phyloP scores from a whole-genome alignment of 2,888 invertebrate genomes.

The Tetanocera ferruginea region DNA sequence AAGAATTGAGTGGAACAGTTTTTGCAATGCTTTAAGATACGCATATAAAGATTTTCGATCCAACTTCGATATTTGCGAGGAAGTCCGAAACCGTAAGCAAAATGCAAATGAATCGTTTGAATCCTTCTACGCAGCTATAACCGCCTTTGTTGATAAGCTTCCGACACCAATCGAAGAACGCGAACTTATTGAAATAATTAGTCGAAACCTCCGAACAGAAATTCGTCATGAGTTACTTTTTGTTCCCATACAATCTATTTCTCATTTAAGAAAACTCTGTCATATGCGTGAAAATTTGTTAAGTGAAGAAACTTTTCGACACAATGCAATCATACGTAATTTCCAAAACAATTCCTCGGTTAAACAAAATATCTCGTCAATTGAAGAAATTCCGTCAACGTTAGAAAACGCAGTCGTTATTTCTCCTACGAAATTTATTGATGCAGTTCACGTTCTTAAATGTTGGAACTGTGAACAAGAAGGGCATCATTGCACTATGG shows the following conservation, averaged over 20 bases:
- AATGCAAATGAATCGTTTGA: slow-evolving; percentile 26
- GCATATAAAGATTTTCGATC: slow-evolving; percentile 21
- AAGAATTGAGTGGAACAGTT: slow-evolving; percentile 18
- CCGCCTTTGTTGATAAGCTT: neutral
- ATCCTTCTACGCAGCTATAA: slow-evolving; percentile 17
- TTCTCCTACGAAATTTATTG: neutral
- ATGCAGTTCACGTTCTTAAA: neutral
- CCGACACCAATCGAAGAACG: neutral
- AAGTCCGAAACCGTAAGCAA: slow-evolving; percentile 21
- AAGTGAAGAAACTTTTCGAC: neutral
- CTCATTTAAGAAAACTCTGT: slow-evolving; percentile 5
- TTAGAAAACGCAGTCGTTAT: neutral
- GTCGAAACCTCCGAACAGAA: neutral
- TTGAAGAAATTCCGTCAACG: neutral
- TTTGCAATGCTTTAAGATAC: slow-evolving; percentile 15
- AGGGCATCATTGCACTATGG: too few relatives aligned
- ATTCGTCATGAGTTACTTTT: slow-evolving; percentile 5
- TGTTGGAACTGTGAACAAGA: slow-evolving; percentile 18
- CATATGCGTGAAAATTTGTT: slow-evolving; percentile 15
- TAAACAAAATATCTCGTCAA: neutral
- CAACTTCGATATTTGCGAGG: too few relatives aligned
- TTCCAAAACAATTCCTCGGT: neutral
- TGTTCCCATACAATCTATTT: neutral
- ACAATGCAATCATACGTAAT: neutral
- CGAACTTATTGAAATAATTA: neutral